phyloP scores from a whole-genome alignment of 2,888 invertebrate genomes.

The Tachystola acroxantha region DNA sequence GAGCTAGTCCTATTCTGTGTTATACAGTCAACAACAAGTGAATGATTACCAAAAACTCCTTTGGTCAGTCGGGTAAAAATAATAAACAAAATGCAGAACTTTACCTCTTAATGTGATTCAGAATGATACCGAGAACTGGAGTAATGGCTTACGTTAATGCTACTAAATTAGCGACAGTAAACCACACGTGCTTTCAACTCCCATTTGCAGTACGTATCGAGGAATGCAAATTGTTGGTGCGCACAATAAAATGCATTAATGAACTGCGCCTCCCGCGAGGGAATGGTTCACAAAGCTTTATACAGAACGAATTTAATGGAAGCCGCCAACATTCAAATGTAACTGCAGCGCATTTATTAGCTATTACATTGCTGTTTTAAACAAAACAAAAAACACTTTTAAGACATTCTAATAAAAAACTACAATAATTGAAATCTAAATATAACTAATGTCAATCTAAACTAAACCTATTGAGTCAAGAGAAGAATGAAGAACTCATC shows the following conservation, averaged over 20 bases:
- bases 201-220: conserved; percentile 16
- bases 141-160: conserved; percentile 10
- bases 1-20: no score
- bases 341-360: conserved; percentile 12
- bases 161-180: conserved; percentile 15
- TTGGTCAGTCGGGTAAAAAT: neutral
- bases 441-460: no score
- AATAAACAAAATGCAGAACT: conserved; percentile 4
- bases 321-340: conserved; percentile 18
- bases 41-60: no score
- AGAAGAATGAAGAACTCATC: no score
- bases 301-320: conserved; percentile 17
- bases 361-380: conserved; percentile 9
- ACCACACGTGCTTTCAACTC: conserved; percentile 7
- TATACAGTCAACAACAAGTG: no score
- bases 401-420: neutral
- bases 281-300: conserved; percentile 29
- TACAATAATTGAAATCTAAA: no score
- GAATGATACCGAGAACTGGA: conserved; percentile 4
- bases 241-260: conserved; percentile 34
- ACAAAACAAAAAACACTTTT: conserved; percentile 10
- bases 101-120: neutral
- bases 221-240: conserved; percentile 25
- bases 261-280: conserved; percentile 26
- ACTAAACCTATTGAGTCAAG: no score